phyloP scores from a whole-genome alignment of 30 jellyfish, hydroid and myxozoan genomes.

The Chrysaora quinquecirrha region DNA sequence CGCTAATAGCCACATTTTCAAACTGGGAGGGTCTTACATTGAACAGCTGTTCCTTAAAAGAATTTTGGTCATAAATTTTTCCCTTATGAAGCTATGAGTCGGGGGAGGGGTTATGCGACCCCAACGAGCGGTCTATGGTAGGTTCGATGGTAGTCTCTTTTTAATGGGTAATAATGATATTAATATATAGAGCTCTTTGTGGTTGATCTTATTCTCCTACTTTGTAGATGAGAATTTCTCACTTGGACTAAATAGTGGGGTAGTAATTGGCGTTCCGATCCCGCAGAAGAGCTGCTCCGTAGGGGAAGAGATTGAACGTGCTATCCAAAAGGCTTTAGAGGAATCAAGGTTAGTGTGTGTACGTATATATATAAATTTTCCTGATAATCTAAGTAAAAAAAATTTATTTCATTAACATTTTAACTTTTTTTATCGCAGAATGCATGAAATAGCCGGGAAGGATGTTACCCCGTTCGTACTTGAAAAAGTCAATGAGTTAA shows the following conservation, averaged over 20 bases:
- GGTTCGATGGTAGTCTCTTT: too few species aligned
- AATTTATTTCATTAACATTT: background rate
- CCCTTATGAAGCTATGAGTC: too few species aligned
- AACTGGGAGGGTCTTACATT: too few species aligned
- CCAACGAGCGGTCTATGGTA: too few species aligned
- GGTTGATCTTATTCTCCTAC: background rate
- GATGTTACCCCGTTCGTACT: conserved; percentile 86
- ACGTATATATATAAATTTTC: background rate
- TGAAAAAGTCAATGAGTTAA: conserved; percentile 56
- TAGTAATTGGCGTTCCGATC: conserved; percentile 94
- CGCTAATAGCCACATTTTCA: too few species aligned
- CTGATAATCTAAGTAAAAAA: background rate
- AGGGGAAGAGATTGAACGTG: conserved; percentile 77
- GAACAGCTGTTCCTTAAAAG: too few species aligned
- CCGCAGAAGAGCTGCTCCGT: conserved; percentile 46
- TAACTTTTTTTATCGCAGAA: conserved; percentile 19
- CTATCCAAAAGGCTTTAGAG: conserved; percentile 67
- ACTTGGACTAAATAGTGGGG: conserved; percentile 77
- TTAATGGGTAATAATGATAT: too few species aligned
- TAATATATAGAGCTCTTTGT: too few species aligned
- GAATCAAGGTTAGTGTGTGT: conserved; percentile 50
- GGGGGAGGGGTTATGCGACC: too few species aligned
- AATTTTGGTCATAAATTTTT: too few species aligned
- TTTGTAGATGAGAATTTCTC: conserved; percentile 51
- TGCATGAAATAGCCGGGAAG: conserved; percentile 59